Percentiles rank a stretch among this genome's conserved stretches.
Conservation (phyloP, 1,140 invertebrate genomes). For the Eriocheir sinensis region DNA sequence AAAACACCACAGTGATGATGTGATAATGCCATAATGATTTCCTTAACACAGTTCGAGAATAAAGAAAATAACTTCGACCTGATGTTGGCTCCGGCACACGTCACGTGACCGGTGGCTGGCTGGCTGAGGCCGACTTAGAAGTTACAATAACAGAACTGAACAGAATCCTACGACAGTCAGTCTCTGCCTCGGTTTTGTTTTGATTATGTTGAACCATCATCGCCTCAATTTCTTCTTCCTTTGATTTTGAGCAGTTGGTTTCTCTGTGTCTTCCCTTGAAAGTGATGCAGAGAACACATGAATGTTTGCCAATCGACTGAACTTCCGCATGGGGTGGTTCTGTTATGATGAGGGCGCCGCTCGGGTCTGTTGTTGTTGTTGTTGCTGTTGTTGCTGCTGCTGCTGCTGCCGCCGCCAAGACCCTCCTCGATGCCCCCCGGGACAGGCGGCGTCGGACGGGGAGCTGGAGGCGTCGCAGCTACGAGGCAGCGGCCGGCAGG, state of each 20-base stretch:
- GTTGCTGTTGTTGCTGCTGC: constrained; percentile 27
- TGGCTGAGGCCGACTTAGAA: neutral
- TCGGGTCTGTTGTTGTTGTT: neutral
- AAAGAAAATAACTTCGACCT: neutral
- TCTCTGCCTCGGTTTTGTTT: constrained; percentile 42
- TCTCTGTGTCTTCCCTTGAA: constrained; percentile 48
- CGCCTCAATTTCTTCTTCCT: constrained; percentile 7
- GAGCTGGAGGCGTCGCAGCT: no score
- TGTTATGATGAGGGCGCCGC: neutral
- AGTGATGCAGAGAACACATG: constrained; percentile 3
- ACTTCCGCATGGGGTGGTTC: neutral
- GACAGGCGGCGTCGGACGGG: neutral
- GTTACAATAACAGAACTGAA: neutral
- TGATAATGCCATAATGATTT: no score
- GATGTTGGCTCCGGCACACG: neutral
- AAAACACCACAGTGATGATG: neutral
- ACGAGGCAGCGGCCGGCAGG: neutral
- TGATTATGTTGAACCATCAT: constrained; percentile 52
- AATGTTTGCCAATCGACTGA: neutral
- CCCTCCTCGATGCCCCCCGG: neutral
- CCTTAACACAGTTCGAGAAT: neutral
- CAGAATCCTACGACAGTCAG: neutral
- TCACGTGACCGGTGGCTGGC: neutral
- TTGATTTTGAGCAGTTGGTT: constrained; percentile 67
- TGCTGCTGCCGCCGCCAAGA: neutral